Evolutionary conservation across 2,113 vertebrate genomes (phyloP).

Genomic region (Lophura nycthemera): DNA sequence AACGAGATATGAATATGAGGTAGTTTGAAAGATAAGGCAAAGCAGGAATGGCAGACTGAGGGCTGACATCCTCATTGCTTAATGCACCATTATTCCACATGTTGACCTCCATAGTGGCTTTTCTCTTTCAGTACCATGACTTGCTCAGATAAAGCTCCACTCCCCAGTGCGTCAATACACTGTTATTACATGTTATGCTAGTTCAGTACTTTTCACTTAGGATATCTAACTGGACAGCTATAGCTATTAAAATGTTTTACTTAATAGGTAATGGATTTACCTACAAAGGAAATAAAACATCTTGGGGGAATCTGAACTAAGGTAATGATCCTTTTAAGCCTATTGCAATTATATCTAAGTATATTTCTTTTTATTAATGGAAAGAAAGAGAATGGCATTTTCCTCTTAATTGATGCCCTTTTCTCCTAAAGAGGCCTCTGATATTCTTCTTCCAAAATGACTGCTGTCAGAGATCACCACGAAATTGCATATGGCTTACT

Average conservation of each 20-base stretch:
- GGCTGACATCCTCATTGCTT: background rate
- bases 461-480: background rate
- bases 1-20: no score
- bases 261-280: background rate
- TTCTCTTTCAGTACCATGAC: background rate
- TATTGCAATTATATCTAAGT: background rate
- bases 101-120: background rate
- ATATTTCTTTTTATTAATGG: background rate
- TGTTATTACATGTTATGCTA: accelerated
- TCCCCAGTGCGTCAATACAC: background rate
- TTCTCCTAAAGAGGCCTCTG: background rate
- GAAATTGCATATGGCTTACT: background rate
- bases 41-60: background rate
- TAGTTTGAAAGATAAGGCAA: background rate
- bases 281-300: background rate
- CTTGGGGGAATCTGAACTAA: background rate
- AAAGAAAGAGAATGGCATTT: background rate
- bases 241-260: background rate
- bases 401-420: background rate
- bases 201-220: background rate
- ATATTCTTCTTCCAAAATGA: background rate
- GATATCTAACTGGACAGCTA: background rate
- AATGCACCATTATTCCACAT: background rate
- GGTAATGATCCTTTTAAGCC: background rate
- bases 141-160: background rate